phyloP scores from a whole-genome alignment of 1,140 invertebrate species.

The Oscheius sp. region DNA sequence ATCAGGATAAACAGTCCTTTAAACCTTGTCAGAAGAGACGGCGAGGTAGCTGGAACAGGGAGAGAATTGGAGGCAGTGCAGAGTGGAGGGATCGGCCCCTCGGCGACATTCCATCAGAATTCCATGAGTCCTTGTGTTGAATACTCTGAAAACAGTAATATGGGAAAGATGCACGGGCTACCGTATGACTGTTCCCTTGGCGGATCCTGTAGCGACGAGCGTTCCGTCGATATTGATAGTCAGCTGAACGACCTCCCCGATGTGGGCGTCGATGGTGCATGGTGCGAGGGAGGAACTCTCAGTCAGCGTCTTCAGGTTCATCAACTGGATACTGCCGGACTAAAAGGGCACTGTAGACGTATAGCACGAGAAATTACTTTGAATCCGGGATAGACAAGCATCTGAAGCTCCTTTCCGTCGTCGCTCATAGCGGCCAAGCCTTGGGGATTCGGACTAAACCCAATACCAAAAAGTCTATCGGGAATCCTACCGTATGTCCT shows the following conservation, averaged over 20 bases:
- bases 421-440: slow-evolving; percentile 25
- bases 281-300: slow-evolving; percentile 17
- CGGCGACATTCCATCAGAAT: slow-evolving; percentile 14
- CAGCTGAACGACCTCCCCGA: slow-evolving; percentile 12
- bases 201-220: slow-evolving; percentile 23
- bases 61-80: slow-evolving; percentile 20
- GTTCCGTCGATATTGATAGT: slow-evolving; percentile 25
- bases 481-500: not conserved
- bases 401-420: slow-evolving; percentile 1
- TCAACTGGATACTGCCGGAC: slow-evolving; percentile 15
- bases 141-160: slow-evolving; percentile 14
- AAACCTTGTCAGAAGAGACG: slow-evolving; percentile 19
- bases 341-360: not conserved
- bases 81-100: slow-evolving; percentile 14
- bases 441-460: slow-evolving; percentile 9
- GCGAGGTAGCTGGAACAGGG: slow-evolving; percentile 30
- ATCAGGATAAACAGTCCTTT: too few relatives aligned
- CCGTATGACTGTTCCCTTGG: slow-evolving; percentile 21
- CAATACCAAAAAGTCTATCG: too few relatives aligned
- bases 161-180: not conserved
- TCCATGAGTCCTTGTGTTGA: slow-evolving; percentile 18
- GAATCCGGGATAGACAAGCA: slow-evolving; percentile 28
- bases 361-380: not conserved
- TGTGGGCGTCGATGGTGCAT: slow-evolving; percentile 17
- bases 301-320: slow-evolving; percentile 28